These are phyloP conservation scores for Hymenopus coronatus DNA, from an alignment of 2,888 invertebrate species.

Conservation along the genomic window DNA sequence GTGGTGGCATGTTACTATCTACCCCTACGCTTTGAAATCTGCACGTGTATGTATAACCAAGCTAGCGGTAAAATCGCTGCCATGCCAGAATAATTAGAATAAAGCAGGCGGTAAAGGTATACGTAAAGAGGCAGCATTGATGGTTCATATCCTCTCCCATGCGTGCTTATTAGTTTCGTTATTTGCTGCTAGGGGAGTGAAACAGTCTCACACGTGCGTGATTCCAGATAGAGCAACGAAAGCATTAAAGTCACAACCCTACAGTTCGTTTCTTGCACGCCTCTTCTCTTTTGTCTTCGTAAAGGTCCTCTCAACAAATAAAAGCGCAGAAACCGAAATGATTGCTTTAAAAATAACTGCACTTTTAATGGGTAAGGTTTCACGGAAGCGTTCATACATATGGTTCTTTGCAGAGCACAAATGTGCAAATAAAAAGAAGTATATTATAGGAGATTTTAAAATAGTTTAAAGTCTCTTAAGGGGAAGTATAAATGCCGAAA, in stretches of 20 bases:
- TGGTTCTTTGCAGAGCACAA: too few relatives aligned
- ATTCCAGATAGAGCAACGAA: neutral
- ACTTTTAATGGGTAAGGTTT: neutral
- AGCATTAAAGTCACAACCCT: neutral
- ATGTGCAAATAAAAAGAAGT: too few relatives aligned
- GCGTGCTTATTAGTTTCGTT: neutral
- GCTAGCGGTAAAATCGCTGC: neutral
- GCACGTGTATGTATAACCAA: neutral
- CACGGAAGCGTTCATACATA: too few relatives aligned
- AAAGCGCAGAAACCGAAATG: neutral
- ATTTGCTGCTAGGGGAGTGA: neutral
- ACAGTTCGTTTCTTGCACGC: neutral
- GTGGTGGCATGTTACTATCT: too few relatives aligned
- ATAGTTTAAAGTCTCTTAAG: too few relatives aligned
- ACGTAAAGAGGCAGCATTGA: neutral
- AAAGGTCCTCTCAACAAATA: neutral
- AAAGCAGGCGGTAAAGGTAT: neutral
- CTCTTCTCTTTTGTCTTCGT: neutral
- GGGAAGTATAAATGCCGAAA: too few relatives aligned
- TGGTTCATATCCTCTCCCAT: neutral
- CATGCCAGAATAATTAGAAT: neutral
- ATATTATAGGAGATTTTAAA: too few relatives aligned
- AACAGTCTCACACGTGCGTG: neutral
- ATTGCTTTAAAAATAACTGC: neutral
- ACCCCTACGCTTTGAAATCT: neutral